phyloP scores from a whole-genome alignment of 2,888 invertebrate genomes.

The Arenicola marina region DNA sequence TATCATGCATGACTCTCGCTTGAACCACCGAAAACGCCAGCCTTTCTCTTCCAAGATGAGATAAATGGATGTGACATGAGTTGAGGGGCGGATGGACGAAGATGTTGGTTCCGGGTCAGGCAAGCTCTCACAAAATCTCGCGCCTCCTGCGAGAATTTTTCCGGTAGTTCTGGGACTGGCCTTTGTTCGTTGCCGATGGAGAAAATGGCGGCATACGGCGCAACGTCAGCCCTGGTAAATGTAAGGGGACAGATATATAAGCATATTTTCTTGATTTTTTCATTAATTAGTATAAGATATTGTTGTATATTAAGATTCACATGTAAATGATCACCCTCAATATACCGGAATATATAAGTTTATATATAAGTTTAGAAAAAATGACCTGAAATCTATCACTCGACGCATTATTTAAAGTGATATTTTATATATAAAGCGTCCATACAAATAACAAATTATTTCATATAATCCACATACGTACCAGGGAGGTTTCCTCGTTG shows the following conservation, averaged over 20 bases:
- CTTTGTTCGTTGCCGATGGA: slow-evolving; percentile 55
- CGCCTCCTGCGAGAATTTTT: slow-evolving; percentile 50
- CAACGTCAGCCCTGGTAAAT: slow-evolving; percentile 52
- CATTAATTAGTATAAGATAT: too few relatives aligned
- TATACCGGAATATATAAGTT: too few relatives aligned
- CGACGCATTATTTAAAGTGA: too few relatives aligned
- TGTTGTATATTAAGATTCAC: too few relatives aligned
- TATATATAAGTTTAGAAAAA: too few relatives aligned
- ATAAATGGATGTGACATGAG: slow-evolving; percentile 48
- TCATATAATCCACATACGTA: slow-evolving; percentile 25
- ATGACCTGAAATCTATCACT: too few relatives aligned
- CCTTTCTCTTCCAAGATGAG: slow-evolving; percentile 3
- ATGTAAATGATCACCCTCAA: too few relatives aligned
- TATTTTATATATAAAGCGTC: not conserved
- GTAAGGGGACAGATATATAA: not conserved
- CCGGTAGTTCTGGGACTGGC: slow-evolving; percentile 48
- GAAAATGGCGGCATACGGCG: slow-evolving; percentile 61
- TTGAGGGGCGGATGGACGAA: slow-evolving; percentile 47
- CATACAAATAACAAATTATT: not conserved
- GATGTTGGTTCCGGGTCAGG: slow-evolving; percentile 49
- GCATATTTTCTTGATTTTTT: not conserved
- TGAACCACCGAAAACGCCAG: too few relatives aligned
- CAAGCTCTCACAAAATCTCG: slow-evolving; percentile 54
- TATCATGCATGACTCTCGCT: too few relatives aligned
- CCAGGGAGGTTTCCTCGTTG: slow-evolving; percentile 61